Conservation (phyloP, 1,140 invertebrate genomes). For the Orchesella cincta region DNA sequence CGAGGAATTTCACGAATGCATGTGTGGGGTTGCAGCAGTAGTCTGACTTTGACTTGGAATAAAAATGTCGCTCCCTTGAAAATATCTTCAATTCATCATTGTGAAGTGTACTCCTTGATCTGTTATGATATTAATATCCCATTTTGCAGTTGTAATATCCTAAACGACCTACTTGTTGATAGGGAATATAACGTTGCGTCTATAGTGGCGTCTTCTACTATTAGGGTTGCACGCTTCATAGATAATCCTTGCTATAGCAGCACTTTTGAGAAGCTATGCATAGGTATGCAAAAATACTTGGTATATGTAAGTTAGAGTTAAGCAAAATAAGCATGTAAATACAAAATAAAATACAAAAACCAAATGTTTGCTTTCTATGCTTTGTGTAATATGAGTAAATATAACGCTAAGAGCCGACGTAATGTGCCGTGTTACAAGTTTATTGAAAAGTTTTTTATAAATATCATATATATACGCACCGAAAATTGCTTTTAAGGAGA, state of each 20-base stretch:
- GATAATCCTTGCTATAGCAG: no score
- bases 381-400: no score
- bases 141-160: not conserved
- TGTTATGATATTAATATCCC: not conserved
- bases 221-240: no score
- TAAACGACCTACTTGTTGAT: slow-evolving; percentile 23
- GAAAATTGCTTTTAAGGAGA: slow-evolving; percentile 3
- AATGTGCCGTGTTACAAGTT: not conserved
- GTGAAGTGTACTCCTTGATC: not conserved
- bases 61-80: not conserved
- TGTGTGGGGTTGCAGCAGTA: not conserved
- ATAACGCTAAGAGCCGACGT: not conserved
- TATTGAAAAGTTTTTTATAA: not conserved
- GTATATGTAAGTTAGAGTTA: no score
- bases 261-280: no score
- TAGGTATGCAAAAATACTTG: no score
- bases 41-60: not conserved
- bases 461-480: not conserved
- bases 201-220: slow-evolving; percentile 2
- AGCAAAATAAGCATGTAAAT: not conserved
- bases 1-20: slow-evolving; percentile 6
- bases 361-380: no score
- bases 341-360: no score
- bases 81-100: slow-evolving; percentile 8
- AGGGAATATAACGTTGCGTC: not conserved